Base-by-base conservation (phyloP, 1,140 invertebrate species). In the Drosophila sp. region DNA sequence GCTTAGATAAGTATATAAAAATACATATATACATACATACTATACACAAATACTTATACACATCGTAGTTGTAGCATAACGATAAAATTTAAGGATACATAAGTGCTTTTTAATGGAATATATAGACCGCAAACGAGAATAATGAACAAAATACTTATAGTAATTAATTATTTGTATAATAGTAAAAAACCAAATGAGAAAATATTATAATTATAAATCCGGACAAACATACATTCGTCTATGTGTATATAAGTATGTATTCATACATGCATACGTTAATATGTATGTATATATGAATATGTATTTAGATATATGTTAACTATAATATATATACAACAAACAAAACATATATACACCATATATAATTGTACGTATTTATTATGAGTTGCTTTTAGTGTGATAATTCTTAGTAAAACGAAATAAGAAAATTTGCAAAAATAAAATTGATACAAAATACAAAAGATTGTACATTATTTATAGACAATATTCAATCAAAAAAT, bases 311-410 rank as follows among this genome's bases (percentile, higher is more conserved):
- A 45, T 29, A 57, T 58, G 54, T 21, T 63, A 50, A 1, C 21
- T 46, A 67, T 6, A 36, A 27, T 41, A 36, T 27, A 66, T 14
- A 54, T 11, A 46, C 7, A 34, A 50, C n/a, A 59, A 14, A 65
- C 9, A 36, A 27, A 57, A 59, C 54, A 56, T 41, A 69, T 41
- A 69, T 32, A 69, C 56, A 69, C 43, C 63, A 63, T 25, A 71
- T 34, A 71, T 72, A 84, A 82, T 45, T 80, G 73, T 84, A 80
- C 67, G 65, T 67, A 83, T 84, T 84, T 84, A 84, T 80, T 84
- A 84, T 84, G 80, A 84, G 80, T 84, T 84, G 80, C 80, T 80
- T 84, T 84, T 84, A 84, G 80, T 84, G 80, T 84, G 80, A 84
- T 84, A 84, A 84, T 77, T 81, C 63, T 73, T 80, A 84, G 72